Conservation (phyloP, 2,113 vertebrate species). For the Pagrus major region DNA sequence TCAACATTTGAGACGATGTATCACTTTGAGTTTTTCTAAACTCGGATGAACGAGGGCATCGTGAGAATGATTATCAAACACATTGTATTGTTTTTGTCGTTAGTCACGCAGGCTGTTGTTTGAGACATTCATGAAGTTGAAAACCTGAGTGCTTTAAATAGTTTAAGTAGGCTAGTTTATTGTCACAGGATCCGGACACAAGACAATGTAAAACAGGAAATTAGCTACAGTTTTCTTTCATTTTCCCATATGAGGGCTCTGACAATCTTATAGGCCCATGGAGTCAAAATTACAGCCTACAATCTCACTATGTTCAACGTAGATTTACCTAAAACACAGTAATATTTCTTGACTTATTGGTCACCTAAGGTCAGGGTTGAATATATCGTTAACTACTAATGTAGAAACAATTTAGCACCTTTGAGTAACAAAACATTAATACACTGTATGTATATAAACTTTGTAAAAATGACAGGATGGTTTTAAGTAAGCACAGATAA, state of each 20-base stretch:
- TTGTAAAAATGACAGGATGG: background rate
- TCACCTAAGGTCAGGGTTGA: background rate
- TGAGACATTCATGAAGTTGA: background rate
- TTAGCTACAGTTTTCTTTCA: background rate
- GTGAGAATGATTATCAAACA: background rate
- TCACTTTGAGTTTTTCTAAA: conserved; percentile 8
- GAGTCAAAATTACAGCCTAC: background rate
- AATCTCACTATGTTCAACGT: background rate
- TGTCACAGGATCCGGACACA: background rate
- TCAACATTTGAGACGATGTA: rapidly evolving
- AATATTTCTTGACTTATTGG: background rate
- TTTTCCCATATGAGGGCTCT: background rate
- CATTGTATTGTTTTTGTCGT: background rate
- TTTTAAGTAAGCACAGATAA: too few relatives aligned
- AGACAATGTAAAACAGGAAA: background rate
- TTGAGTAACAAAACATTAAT: background rate
- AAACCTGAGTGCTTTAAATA: background rate
- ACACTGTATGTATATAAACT: background rate
- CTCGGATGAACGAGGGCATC: background rate
- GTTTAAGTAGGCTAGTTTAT: background rate
- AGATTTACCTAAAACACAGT: background rate
- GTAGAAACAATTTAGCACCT: too few relatives aligned
- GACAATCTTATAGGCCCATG: background rate
- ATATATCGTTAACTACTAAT: too few relatives aligned
- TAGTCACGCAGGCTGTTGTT: background rate